Evolutionary conservation across 2,888 invertebrate genomes (phyloP), one percentile per base, ranked within the genome.

Genomic region (Xestia sexstrigata): DNA sequence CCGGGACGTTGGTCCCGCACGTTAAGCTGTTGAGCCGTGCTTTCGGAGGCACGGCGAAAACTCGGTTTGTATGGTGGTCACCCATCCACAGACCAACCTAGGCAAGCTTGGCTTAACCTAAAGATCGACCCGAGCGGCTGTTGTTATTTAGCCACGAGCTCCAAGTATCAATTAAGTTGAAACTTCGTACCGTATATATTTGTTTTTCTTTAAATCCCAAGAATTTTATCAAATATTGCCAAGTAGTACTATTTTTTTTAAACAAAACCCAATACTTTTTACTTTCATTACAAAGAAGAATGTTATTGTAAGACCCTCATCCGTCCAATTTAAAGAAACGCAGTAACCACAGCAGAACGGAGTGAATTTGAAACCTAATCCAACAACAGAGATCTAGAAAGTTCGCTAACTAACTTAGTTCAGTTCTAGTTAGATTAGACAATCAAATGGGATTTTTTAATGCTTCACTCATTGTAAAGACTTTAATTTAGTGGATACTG

Each of bases 301-400:
- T 76, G 35, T 81, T 42, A 62, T 74, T 69, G 13, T 42, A 30
- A 65, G 26, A 30, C 15, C 17, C 13, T 15, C 60, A 55, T 76
- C 30, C 23, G 49, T 74, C 20, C 42, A 77, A 85, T 83, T 85
- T 77, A 45, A 72, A 70, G 65, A 63, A 81, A 49, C 55, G 15
- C 52, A 58, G 62, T 39, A 62, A 63, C 72, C 45, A 4, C 45
- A 52, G 62, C 20, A 30, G 30, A 62, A 58, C 30, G 23, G 13
- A 71, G 65, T 6, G 39, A 74, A 77, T 85, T 74, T 63, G 35
- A 49, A 49, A 70, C 45, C n/a, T 69, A 71, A 77, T 77, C 78
- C 65, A 71, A 83, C 65, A 85, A 77, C 68, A 66, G 39, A 85
- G 49, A 82, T 77, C 71, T 81, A 58, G 58, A 77, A 85, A 85